Evolutionary conservation across 2,888 invertebrate genomes (phyloP).

Genomic region (Synanthedon formicaeformis): DNA sequence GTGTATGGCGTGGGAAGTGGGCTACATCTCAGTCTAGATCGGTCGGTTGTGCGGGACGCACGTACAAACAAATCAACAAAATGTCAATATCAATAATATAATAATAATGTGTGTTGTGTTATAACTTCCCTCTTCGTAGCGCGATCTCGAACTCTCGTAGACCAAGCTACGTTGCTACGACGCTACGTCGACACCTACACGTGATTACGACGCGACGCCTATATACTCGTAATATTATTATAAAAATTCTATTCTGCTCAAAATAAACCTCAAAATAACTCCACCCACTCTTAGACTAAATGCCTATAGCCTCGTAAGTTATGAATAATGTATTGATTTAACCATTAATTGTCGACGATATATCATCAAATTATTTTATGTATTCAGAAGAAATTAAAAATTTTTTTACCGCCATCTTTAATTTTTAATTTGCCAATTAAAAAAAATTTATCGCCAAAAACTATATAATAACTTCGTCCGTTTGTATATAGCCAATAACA

Average conservation of each 20-base stretch:
- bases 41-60: conserved; percentile 43
- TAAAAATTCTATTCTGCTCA: not conserved
- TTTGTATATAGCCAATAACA: no score
- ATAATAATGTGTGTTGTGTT: not conserved
- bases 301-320: no score
- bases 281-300: no score
- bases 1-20: conserved; percentile 30
- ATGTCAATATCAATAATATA: not conserved
- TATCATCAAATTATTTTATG: no score
- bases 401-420: no score
- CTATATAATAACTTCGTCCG: no score
- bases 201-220: not conserved
- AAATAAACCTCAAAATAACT: no score
- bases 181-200: not conserved
- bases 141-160: not conserved
- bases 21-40: conserved; percentile 52
- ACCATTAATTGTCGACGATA: no score
- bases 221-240: not conserved
- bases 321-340: no score
- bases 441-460: no score
- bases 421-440: no score
- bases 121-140: not conserved
- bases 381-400: no score
- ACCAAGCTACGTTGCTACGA: not conserved
- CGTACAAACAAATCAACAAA: conserved; percentile 21